phyloP scores from a whole-genome alignment of 2,797 vertebrate species.

The Leucoraja ocellata region DNA sequence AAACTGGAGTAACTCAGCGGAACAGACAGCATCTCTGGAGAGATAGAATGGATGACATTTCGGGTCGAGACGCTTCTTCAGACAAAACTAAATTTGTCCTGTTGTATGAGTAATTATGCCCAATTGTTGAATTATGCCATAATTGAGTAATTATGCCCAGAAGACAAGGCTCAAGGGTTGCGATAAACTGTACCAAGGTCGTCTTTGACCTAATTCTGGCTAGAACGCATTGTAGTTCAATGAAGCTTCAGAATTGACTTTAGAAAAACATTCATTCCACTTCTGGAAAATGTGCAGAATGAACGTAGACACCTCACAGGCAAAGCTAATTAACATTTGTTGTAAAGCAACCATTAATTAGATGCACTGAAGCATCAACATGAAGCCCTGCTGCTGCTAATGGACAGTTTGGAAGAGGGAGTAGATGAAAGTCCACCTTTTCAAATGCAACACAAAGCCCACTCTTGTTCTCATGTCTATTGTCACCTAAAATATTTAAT shows the following conservation, averaged over 20 bases:
- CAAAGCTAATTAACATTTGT: neutral
- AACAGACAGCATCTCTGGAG: too few species aligned
- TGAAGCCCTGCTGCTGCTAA: neutral
- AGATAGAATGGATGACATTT: too few species aligned
- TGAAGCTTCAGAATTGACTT: neutral
- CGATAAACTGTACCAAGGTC: neutral
- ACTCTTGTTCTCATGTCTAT: neutral
- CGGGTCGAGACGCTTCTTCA: too few species aligned
- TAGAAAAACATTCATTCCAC: neutral
- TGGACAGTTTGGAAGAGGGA: neutral
- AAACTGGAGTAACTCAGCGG: too few species aligned
- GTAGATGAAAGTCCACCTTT: neutral
- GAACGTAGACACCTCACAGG: neutral
- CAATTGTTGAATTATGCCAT: neutral
- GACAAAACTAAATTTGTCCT: neutral
- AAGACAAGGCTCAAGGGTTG: neutral
- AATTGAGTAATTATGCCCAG: too few species aligned
- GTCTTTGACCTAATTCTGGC: neutral
- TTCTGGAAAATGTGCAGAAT: neutral
- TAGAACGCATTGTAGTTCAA: neutral
- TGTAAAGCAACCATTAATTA: slow-evolving; percentile 5
- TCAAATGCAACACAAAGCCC: slow-evolving; percentile 1
- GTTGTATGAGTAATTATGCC: neutral
- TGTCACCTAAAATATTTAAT: neutral
- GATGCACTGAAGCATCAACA: neutral